Conservation (phyloP, 2,113 vertebrate species). For the Callionymus lyra region DNA sequence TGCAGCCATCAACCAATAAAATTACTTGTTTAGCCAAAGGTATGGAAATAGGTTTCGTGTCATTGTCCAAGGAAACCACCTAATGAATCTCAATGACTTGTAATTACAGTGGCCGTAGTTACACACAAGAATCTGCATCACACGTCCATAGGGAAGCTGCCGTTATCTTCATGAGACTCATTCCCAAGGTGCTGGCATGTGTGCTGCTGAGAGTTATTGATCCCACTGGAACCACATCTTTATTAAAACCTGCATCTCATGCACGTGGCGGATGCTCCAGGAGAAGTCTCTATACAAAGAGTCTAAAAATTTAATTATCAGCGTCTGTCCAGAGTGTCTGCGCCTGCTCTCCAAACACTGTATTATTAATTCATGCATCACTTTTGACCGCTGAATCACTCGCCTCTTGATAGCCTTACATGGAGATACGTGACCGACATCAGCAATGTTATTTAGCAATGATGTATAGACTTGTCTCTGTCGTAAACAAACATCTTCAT, state of each 20-base stretch:
- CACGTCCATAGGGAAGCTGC: constrained; percentile 10
- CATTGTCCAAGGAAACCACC: constrained; percentile 30
- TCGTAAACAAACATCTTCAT: no score
- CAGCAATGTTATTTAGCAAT: constrained; percentile 5
- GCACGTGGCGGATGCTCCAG: constrained; percentile 8
- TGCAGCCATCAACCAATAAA: no score
- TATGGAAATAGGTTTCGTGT: constrained; percentile 47
- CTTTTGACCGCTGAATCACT: constrained; percentile 27
- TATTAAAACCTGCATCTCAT: constrained; percentile 14
- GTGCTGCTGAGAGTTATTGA: constrained; percentile 24
- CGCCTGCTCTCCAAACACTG: constrained; percentile 23
- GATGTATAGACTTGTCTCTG: no score
- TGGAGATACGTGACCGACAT: constrained; percentile 4
- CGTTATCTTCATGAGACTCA: constrained; percentile 7
- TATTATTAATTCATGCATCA: constrained; percentile 23
- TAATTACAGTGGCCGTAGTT: constrained; percentile 47
- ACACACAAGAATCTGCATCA: constrained; percentile 25
- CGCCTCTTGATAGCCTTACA: constrained; percentile 7
- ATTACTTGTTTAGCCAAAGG: no score
- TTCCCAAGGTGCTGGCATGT: constrained; percentile 15
- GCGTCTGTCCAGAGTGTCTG: constrained; percentile 16
- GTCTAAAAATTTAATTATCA: constrained; percentile 20
- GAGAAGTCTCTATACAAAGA: constrained; percentile 18
- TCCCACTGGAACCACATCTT: constrained; percentile 19
- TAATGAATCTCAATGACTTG: constrained; percentile 48